Evolutionary conservation across 2,797 vertebrate genomes (phyloP).

Genomic region (Semaprochilodus insignis): DNA sequence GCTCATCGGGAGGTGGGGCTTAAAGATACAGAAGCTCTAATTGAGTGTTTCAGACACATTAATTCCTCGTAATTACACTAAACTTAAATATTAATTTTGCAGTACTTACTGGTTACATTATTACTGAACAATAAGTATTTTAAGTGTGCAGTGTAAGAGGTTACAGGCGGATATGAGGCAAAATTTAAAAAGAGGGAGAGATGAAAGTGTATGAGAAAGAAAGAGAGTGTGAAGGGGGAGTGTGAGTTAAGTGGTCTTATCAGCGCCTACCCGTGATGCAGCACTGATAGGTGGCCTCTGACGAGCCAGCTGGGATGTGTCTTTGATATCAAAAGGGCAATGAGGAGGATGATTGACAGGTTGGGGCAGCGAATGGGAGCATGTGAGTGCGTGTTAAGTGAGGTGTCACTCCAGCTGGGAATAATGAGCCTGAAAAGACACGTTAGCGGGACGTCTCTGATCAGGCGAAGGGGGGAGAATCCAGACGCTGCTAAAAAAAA

Average conservation of each 20-base stretch:
- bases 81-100: too few species aligned
- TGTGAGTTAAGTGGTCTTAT: slow-evolving; percentile 57
- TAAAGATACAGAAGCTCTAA: too few species aligned
- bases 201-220: slow-evolving; percentile 2
- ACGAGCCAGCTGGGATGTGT: slow-evolving; percentile 53
- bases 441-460: slow-evolving; percentile 41
- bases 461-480: slow-evolving; percentile 34
- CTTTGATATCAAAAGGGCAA: slow-evolving; percentile 61
- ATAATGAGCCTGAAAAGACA: slow-evolving; percentile 58
- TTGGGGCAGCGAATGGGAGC: slow-evolving; percentile 45
- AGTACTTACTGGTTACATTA: too few species aligned
- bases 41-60: too few species aligned
- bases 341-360: slow-evolving; percentile 55
- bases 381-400: slow-evolving; percentile 54
- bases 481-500: background rate
- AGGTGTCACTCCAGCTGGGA: slow-evolving; percentile 54
- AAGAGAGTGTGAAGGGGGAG: background rate
- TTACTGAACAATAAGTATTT: too few species aligned
- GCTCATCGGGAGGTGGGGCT: too few species aligned
- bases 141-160: too few species aligned
- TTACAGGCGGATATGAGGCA: slow-evolving; percentile 1
- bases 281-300: slow-evolving; percentile 46
- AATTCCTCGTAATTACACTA: too few species aligned
- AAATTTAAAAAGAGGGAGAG: slow-evolving; percentile 4
- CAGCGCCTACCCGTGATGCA: slow-evolving; percentile 49